phyloP scores from a whole-genome alignment of 37 sponge, comb jelly and placozoan species.

The Oscarella lobularis region DNA sequence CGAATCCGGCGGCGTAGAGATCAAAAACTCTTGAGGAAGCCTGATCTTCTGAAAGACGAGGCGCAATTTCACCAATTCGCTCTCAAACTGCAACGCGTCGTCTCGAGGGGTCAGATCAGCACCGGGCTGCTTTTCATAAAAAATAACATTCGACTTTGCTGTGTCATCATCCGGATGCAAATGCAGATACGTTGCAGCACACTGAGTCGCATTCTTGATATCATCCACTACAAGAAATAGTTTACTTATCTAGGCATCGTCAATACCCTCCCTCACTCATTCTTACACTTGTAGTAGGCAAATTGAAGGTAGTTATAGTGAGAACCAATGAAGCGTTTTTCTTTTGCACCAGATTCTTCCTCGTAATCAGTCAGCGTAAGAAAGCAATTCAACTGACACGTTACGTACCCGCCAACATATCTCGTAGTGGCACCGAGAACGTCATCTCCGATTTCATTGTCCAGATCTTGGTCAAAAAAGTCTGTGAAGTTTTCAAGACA shows the following conservation, averaged over 20 bases:
- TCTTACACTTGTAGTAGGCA: conserved; percentile 35
- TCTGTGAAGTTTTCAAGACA: background rate
- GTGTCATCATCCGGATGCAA: background rate
- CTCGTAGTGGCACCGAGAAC: background rate
- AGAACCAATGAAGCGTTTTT: background rate
- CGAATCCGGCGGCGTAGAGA: no score
- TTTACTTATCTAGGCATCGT: background rate
- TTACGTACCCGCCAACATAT: background rate
- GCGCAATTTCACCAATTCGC: no score
- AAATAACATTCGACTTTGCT: background rate
- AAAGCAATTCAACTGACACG: background rate
- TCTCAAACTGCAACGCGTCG: no score
- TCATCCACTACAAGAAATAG: background rate
- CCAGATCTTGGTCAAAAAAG: background rate
- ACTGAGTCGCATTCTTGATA: background rate
- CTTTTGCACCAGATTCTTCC: background rate
- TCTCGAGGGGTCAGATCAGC: no score
- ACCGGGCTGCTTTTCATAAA: no score
- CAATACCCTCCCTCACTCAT: background rate
- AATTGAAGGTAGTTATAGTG: conserved; percentile 53
- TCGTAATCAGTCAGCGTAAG: background rate
- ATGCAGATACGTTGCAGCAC: background rate
- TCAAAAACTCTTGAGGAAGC: no score
- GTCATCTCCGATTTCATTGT: background rate
- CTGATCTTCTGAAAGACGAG: no score